A percentile compares a stretch with the other conserved stretches of the same genome.
Evolutionary conservation across 1,140 invertebrate species (phyloP).

Genomic region (Laupala kohalensis): DNA sequence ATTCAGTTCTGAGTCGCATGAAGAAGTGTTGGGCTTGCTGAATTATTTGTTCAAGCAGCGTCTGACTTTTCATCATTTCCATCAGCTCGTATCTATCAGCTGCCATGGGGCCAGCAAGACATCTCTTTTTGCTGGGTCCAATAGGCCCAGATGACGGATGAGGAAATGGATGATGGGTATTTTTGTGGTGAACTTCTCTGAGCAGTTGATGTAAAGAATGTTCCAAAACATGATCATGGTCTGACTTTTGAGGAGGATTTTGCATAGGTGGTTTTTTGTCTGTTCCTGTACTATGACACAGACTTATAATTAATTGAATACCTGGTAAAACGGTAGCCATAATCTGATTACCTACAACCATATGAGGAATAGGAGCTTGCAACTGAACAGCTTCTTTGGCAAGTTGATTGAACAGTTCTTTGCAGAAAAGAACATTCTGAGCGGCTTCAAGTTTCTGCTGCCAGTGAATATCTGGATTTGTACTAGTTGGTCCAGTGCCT

Average conservation of each 20-base stretch:
- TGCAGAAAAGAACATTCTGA: conserved; percentile 94
- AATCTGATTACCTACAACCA: conserved; percentile 94
- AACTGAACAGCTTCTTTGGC: conserved; percentile 89
- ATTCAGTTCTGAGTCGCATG: conserved; percentile 76
- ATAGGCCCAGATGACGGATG: conserved; percentile 86
- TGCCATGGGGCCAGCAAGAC: conserved; percentile 79
- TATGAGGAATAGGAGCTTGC: conserved; percentile 83
- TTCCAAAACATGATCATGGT: conserved; percentile 91
- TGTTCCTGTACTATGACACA: conserved; percentile 57
- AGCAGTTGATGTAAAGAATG: conserved; percentile 90
- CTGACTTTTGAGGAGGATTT: conserved; percentile 44
- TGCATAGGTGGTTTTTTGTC: conserved; percentile 35
- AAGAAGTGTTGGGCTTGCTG: conserved; percentile 92
- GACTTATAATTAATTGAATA: conserved; percentile 69
- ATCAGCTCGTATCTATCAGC: conserved; percentile 72
- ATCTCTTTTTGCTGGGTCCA: conserved; percentile 76
- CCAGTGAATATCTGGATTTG: conserved; percentile 66
- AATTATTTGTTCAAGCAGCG: conserved; percentile 89
- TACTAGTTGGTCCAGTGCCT: conserved; percentile 34
- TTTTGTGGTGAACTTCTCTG: conserved; percentile 80
- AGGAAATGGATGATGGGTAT: conserved; percentile 85
- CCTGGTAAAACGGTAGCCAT: conserved; percentile 89
- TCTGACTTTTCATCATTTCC: conserved; percentile 72
- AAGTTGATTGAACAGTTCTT: conserved; percentile 89
- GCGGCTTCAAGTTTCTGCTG: conserved; percentile 89